Conservation (phyloP, 1,140 invertebrate genomes). For the Ericerus pela region DNA sequence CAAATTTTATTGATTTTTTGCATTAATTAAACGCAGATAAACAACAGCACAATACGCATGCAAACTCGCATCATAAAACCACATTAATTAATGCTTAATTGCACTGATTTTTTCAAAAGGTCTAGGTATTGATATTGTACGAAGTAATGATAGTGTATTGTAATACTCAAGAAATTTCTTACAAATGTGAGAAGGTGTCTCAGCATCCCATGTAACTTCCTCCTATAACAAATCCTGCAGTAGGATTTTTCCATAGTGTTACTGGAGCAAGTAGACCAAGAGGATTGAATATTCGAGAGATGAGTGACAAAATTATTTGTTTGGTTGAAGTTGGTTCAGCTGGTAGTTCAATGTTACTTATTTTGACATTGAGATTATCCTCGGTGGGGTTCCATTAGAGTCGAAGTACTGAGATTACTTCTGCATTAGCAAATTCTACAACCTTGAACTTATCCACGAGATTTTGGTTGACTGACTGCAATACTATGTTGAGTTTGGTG, state of each 20-base stretch:
- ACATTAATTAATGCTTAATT: neutral
- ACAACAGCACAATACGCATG: neutral
- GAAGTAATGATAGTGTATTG: neutral
- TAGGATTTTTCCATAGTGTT: constrained; percentile 16
- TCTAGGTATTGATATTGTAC: neutral
- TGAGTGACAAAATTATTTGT: constrained; percentile 18
- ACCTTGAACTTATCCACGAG: neutral
- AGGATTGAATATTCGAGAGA: constrained; percentile 23
- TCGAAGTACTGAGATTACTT: neutral
- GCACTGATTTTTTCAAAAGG: neutral
- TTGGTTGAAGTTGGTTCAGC: constrained; percentile 16
- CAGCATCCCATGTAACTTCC: constrained; percentile 19
- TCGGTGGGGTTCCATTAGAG: neutral
- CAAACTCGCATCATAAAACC: neutral
- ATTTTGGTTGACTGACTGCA: neutral
- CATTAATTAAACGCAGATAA: neutral
- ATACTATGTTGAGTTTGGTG: no score
- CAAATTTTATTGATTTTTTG: neutral
- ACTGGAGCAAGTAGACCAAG: constrained; percentile 22
- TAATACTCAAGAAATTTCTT: neutral
- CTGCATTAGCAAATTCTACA: neutral
- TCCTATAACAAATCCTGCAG: constrained; percentile 14
- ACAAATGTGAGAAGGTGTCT: neutral
- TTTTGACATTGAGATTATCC: neutral
- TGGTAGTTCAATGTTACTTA: neutral